Percentiles rank a stretch among this genome's conserved stretches.
phyloP scores from a whole-genome alignment of 2,113 vertebrate species.

The Sceloporus undulatus region DNA sequence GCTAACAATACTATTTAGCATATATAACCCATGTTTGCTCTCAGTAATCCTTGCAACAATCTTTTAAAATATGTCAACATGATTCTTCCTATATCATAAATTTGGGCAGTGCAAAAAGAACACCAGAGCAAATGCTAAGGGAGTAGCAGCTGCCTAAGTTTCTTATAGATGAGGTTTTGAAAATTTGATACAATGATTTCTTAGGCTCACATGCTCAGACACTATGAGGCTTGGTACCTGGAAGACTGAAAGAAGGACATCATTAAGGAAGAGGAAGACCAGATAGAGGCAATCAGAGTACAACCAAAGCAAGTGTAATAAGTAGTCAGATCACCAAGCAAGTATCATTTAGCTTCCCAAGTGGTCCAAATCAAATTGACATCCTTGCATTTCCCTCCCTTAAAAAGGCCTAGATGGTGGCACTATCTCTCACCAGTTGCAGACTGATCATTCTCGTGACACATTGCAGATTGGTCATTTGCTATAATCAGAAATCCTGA shows the following conservation, averaged over 20 bases:
- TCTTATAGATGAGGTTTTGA: background rate
- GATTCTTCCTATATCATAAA: background rate
- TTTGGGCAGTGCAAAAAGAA: background rate
- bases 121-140: background rate
- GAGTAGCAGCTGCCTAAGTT: background rate
- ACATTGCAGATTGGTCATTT: too few species aligned
- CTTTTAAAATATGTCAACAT: too few species aligned
- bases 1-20: too few species aligned
- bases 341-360: background rate
- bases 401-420: too few species aligned
- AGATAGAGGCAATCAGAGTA: background rate
- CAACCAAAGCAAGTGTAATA: too few species aligned
- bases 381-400: background rate
- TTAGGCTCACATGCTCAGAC: background rate
- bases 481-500: too few species aligned
- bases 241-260: background rate
- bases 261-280: background rate
- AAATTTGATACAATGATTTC: background rate
- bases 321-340: background rate
- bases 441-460: too few species aligned
- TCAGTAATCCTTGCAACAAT: too few species aligned
- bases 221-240: background rate
- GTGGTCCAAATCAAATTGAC: background rate
- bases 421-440: too few species aligned
- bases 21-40: too few species aligned